These are phyloP conservation scores for Hyalella azteca DNA, from an alignment of 2,888 invertebrate species.

Conservation along the genomic window DNA sequence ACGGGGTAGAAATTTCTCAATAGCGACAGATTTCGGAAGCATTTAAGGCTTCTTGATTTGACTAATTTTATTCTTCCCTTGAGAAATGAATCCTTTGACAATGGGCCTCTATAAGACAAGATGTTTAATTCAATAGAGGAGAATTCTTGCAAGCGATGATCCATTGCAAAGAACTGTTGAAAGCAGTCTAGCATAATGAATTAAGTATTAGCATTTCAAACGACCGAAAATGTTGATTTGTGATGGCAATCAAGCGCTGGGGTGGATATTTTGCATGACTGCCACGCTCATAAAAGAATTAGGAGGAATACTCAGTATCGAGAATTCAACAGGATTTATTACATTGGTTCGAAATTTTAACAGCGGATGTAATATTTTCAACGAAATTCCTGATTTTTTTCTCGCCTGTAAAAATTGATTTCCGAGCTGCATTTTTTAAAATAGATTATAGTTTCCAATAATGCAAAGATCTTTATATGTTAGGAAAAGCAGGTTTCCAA, in stretches of 20 bases:
- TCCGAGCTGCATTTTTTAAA: no score
- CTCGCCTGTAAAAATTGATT: no score
- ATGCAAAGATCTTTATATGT: no score
- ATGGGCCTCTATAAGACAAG: background rate
- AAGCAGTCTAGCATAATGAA: slow-evolving; percentile 2
- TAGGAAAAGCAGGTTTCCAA: no score
- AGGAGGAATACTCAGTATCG: no score
- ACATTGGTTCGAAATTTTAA: no score
- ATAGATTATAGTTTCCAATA: no score
- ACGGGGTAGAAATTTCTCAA: background rate
- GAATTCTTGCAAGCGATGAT: background rate
- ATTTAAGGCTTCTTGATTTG: background rate
- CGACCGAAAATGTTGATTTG: slow-evolving; percentile 31
- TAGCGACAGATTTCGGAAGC: background rate
- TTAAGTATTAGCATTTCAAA: slow-evolving; percentile 23
- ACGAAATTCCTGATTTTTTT: no score
- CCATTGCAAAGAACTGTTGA: slow-evolving; percentile 16
- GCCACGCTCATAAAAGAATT: no score
- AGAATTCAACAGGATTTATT: no score
- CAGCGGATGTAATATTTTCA: no score
- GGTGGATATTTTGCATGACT: no score
- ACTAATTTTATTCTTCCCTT: slow-evolving; percentile 2
- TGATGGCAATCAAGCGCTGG: background rate
- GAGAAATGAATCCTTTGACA: slow-evolving; percentile 18
- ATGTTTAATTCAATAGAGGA: slow-evolving; percentile 26